phyloP scores from a whole-genome alignment of 2,888 invertebrate genomes.

The Scelioninae gen. 2 region DNA sequence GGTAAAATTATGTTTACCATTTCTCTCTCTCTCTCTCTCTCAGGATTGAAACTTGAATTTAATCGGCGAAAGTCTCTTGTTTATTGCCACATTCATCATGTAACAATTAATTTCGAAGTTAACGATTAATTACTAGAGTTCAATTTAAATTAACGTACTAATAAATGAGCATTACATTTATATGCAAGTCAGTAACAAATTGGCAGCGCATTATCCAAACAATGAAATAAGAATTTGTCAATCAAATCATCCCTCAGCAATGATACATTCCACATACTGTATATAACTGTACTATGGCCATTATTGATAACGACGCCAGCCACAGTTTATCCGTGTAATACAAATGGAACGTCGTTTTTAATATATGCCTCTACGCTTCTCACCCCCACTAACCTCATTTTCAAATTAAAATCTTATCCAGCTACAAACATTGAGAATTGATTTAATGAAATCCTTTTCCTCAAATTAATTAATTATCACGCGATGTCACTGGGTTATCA shows the following conservation, averaged over 20 bases:
- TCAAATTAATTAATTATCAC: slow-evolving; percentile 28
- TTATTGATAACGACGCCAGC: slow-evolving; percentile 18
- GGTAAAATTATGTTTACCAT: too few relatives aligned
- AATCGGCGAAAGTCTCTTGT: slow-evolving; percentile 1
- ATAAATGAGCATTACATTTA: background rate
- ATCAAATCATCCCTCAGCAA: slow-evolving; percentile 12
- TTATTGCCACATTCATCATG: slow-evolving; percentile 21
- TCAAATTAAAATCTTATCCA: slow-evolving; percentile 32
- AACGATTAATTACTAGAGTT: slow-evolving; percentile 17
- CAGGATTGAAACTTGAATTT: too few relatives aligned
- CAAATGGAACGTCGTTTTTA: slow-evolving; percentile 19
- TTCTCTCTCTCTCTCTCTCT: too few relatives aligned
- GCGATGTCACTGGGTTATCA: slow-evolving; percentile 14
- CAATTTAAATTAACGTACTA: slow-evolving; percentile 8
- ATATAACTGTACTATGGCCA: slow-evolving; percentile 20
- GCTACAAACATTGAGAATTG: slow-evolving; percentile 1
- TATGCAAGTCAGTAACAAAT: slow-evolving; percentile 6
- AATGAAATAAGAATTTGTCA: slow-evolving; percentile 19
- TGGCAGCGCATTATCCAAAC: background rate
- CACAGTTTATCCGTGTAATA: slow-evolving; percentile 10
- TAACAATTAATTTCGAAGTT: slow-evolving; percentile 4
- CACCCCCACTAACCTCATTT: slow-evolving; percentile 5
- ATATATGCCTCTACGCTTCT: slow-evolving; percentile 10
- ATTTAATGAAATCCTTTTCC: slow-evolving; percentile 35
- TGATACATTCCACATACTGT: background rate